Base-by-base conservation (phyloP, 2,113 vertebrate species). In the Illadopsis cleaveri region DNA sequence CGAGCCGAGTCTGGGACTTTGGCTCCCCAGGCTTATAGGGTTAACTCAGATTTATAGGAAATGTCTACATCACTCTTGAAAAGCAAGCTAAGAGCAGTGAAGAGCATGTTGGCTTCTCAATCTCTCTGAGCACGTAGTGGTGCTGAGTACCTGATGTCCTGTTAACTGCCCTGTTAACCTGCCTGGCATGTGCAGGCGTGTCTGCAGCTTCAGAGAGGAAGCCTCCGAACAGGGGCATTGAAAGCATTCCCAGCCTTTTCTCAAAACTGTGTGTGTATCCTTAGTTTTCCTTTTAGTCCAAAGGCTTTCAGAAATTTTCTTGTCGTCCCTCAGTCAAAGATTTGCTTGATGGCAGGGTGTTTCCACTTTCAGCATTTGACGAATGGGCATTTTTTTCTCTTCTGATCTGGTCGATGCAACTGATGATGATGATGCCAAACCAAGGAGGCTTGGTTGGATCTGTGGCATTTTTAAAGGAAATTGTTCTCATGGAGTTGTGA, bases 11-110 rank as follows among this genome's bases (percentile, higher is more conserved):
- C 66, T 70, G 56, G 48, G 81, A 66, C 69, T 93, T 51, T 47
- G 68, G 60, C 57, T 94, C 88, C 27, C 37, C 44, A 84, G 72
- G 89, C 91, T 93, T 90, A 53, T 15, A 79, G 92, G 69, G 92
- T 96, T 94, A 94, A 90, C 47, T 64, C 68, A 90, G 85, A 95
- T 95, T 96, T 97, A 90, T 85, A 51, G 76, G 76, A 47, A 71
- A 31, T 66, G 91, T 89, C 91, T 92, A 42, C 89, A 47, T 82
- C 1, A 0, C 64, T 93, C 86, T 86, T 71, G 40, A 64, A 89
- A 90, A 86, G 69, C 82, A 90, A 50, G 51, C n/a, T 38, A 60
- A 78, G 93, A 62, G 61, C 51, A 89, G 30, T 9, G 45, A 47
- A 87, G 85, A 85, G 86, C 42, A 7, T 17, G 58, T 70, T 81